phyloP scores from a whole-genome alignment of 1,140 invertebrate genomes.

The Zaprionus lachaisei region DNA sequence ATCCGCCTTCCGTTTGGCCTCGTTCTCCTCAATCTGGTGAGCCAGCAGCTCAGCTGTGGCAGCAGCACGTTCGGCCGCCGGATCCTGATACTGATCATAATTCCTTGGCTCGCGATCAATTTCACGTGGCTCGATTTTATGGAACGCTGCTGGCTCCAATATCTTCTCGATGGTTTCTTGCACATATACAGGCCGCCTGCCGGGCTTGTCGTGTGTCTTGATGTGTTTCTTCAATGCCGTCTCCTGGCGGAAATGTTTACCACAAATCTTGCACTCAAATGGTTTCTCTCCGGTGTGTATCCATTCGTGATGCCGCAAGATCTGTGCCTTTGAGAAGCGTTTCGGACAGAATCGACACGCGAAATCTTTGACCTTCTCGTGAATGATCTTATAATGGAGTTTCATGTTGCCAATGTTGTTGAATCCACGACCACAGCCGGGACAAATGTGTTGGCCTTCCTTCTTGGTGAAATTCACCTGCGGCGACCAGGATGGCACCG shows the following conservation, averaged over 20 bases:
- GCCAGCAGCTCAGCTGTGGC: conserved; percentile 71
- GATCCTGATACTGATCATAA: conserved; percentile 71
- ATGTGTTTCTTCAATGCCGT: conserved; percentile 81
- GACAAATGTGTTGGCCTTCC: conserved; percentile 79
- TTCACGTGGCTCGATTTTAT: conserved; percentile 56
- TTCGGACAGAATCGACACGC: conserved; percentile 79
- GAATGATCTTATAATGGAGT: conserved; percentile 81
- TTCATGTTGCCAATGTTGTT: conserved; percentile 83
- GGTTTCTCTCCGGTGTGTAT: conserved; percentile 85
- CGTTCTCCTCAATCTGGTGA: conserved; percentile 76
- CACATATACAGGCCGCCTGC: conserved; percentile 45
- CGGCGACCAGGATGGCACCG: conserved; percentile 78
- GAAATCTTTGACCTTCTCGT: conserved; percentile 82
- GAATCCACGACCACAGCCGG: conserved; percentile 77
- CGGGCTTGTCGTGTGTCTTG: conserved; percentile 77
- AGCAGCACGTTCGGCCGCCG: conserved; percentile 67
- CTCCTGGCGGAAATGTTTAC: conserved; percentile 79
- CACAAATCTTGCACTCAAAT: conserved; percentile 76
- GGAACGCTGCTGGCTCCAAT: conserved; percentile 53
- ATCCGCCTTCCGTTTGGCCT: conserved; percentile 71
- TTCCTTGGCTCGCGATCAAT: conserved; percentile 59
- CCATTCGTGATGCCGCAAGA: conserved; percentile 82
- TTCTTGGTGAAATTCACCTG: conserved; percentile 82
- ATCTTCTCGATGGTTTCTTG: conserved; percentile 54
- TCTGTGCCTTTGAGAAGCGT: conserved; percentile 81